A percentile compares a stretch with the other conserved stretches of the same genome.
These are phyloP conservation scores for Peromyscus eremicus DNA, from an alignment of 2,797 vertebrate species.

Conservation along the genomic window DNA sequence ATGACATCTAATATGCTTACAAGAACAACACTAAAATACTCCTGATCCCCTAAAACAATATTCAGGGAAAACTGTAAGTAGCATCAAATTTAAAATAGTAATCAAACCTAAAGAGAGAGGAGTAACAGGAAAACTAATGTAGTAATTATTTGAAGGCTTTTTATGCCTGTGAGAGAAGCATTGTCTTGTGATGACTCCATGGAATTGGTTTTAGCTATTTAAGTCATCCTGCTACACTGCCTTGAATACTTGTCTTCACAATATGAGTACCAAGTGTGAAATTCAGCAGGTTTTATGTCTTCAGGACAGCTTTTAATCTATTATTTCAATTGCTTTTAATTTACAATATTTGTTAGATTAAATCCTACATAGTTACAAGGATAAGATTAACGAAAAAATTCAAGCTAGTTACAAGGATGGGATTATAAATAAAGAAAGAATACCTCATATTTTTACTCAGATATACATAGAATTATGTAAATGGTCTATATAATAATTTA, in stretches of 20 bases:
- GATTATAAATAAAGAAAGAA: background rate
- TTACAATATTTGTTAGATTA: background rate
- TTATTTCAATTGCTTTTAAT: background rate
- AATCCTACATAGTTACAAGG: background rate
- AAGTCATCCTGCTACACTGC: background rate
- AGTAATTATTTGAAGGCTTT: background rate
- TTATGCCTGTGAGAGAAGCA: background rate
- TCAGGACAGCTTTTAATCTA: background rate
- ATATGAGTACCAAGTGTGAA: background rate
- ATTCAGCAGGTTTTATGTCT: background rate
- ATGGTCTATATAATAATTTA: background rate
- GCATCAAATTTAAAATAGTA: conserved; percentile 7
- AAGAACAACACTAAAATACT: background rate
- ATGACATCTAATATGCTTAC: background rate
- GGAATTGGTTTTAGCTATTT: background rate
- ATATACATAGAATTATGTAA: background rate
- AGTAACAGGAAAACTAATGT: background rate
- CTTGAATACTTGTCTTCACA: background rate
- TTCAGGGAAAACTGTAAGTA: background rate
- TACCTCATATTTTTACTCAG: background rate
- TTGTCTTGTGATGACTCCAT: background rate
- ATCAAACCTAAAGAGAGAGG: background rate
- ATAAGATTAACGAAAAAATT: background rate
- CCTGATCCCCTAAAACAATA: background rate
- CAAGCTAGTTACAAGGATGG: no score